Evolutionary conservation across 2,113 vertebrate genomes (phyloP), one percentile per base, ranked within the genome.

Genomic region (Urocolius indicus): DNA sequence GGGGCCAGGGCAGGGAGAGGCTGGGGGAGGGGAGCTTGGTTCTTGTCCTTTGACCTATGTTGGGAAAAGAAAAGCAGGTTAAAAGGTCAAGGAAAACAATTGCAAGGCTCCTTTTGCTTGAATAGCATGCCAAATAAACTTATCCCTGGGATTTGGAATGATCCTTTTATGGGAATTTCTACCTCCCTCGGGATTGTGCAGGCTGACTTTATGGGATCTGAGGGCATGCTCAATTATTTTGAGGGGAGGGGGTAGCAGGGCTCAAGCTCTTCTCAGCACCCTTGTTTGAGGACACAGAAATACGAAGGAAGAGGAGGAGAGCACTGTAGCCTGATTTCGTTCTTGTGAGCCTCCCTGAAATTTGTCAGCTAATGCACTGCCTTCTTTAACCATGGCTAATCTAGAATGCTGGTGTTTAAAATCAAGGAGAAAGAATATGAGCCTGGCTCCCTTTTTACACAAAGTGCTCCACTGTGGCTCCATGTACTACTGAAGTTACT

Each of bases 21-120:
- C 20, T 18, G 61, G 52, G 79, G 21, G 63, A n/a, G 13, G 48
- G 26, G 62, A 82, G 76, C 66, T 48, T 81, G n/a, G 52, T 30
- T 79, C 62, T 89, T 83, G 88, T 45, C 92, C 95, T 93, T 58
- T 82, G 90, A 91, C 81, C 78, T 95, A 74, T 63, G 61, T 8
- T 59, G 51, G 69, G 65, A 79, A 76, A 89, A 94, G 79, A 90
- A 90, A 75, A 84, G 62, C 38, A 2, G 95, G 93, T 95, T 74
- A 86, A 87, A 95, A 97, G 97, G 97, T 96, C 96, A 94, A 87
- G 86, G 84, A 79, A 96, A 91, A 92, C 51, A 93, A 95, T 92
- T 88, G 69, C 48, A 49, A 67, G 43, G 80, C 77, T 61, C 20
- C 65, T 29, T 69, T 69, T 34, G 66, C 83, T 87, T 94, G 91